Evolutionary conservation across 2,888 invertebrate species (phyloP).

Genomic region (Heteromyza rotundicornis): DNA sequence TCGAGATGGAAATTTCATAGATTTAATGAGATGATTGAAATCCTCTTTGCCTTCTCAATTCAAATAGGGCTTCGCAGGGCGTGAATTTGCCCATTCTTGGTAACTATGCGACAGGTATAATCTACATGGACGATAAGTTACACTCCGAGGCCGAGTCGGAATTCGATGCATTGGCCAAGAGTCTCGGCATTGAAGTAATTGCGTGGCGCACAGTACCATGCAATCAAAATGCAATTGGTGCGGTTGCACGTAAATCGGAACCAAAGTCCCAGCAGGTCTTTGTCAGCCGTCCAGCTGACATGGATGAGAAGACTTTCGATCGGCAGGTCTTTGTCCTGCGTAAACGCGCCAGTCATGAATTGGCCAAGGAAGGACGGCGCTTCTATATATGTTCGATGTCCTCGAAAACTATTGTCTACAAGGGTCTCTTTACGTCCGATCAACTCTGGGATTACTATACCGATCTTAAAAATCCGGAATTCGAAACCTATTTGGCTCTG

Average conservation of each 20-base stretch:
- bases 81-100: conserved; percentile 86
- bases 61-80: conserved; percentile 81
- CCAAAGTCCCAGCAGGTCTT: conserved; percentile 97
- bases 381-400: conserved; percentile 98
- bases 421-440: conserved; percentile 95
- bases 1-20: too few species aligned
- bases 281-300: conserved; percentile 68
- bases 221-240: conserved; percentile 85
- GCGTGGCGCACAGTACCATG: conserved; percentile 96
- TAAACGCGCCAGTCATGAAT: conserved; percentile 89
- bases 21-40: too few species aligned
- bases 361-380: conserved; percentile 83
- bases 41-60: too few species aligned
- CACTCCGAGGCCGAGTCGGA: conserved; percentile 80
- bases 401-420: conserved; percentile 90
- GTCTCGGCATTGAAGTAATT: conserved; percentile 80
- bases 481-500: conserved; percentile 92
- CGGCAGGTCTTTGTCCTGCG: conserved; percentile 88
- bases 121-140: conserved; percentile 87
- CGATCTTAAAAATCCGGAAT: conserved; percentile 75
- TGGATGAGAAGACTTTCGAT: conserved; percentile 60
- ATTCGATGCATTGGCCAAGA: conserved; percentile 81
- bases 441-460: conserved; percentile 83
- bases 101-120: conserved; percentile 94
- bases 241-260: conserved; percentile 90